These are phyloP conservation scores for Atta cephalotes DNA, from an alignment of 1,140 invertebrate species.

Conservation along the genomic window DNA sequence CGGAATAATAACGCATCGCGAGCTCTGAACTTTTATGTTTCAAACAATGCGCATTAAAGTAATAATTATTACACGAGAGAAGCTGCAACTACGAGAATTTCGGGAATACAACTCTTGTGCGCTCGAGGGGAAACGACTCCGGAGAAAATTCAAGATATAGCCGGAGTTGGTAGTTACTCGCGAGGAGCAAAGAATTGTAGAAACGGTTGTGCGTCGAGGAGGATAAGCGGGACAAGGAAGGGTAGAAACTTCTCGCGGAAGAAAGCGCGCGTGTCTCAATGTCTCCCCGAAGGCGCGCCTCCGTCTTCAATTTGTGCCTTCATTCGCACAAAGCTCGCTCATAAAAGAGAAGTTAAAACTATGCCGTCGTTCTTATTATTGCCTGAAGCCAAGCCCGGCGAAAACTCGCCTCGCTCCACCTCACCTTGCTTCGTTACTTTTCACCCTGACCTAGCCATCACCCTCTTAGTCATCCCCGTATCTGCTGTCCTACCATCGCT, in stretches of 20 bases:
- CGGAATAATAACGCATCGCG: neutral
- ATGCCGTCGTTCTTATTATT: conserved; percentile 87
- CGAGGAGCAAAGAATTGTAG: conserved; percentile 43
- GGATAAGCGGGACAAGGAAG: conserved; percentile 15
- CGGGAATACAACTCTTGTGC: conserved; percentile 33
- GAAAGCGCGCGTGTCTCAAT: conserved; percentile 84
- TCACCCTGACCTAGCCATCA: conserved; percentile 53
- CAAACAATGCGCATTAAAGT: conserved; percentile 1
- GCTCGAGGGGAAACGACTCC: conserved; percentile 21
- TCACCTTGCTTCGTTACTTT: conserved; percentile 41
- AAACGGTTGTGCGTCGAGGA: conserved; percentile 34
- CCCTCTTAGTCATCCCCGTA: conserved; percentile 42
- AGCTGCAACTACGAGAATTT: conserved; percentile 41
- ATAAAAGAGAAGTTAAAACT: conserved; percentile 87
- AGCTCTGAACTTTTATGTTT: conserved; percentile 30
- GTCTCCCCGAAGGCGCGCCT: conserved; percentile 85
- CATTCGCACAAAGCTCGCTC: conserved; percentile 85
- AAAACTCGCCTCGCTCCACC: conserved; percentile 68
- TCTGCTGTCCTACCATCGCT: conserved; percentile 42
- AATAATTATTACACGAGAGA: conserved; percentile 44
- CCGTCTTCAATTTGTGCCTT: conserved; percentile 85
- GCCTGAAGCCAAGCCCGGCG: conserved; percentile 80
- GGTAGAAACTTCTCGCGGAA: conserved; percentile 54
- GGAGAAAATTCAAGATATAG: conserved; percentile 66
- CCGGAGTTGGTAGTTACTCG: conserved; percentile 21